A percentile compares a stretch with the other conserved stretches of the same genome.
phyloP scores from a whole-genome alignment of 2,797 vertebrate species.

The Petrocephalus schoutedeni region DNA sequence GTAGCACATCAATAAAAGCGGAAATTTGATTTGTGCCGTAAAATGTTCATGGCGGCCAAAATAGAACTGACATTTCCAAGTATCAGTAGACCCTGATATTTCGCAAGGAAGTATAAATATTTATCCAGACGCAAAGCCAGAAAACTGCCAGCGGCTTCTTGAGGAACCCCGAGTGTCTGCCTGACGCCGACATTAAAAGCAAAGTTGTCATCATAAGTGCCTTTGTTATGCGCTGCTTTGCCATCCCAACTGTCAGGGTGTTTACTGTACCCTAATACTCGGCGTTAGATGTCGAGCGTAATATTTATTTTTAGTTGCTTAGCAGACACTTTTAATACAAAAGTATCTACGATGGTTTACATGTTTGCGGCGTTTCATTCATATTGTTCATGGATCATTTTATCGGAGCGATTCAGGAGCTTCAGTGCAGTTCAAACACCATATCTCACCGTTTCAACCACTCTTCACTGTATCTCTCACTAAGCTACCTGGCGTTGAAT shows the following conservation, averaged over 20 bases:
- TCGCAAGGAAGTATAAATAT: neutral
- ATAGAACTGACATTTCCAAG: conserved; percentile 7
- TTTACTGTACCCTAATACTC: conserved; percentile 11
- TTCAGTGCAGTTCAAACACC: neutral
- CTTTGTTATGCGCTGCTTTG: neutral
- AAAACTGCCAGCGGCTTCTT: neutral
- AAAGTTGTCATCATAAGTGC: neutral
- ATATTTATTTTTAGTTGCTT: neutral
- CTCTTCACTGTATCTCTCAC: neutral
- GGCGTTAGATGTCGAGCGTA: neutral
- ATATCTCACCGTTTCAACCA: neutral
- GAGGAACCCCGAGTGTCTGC: neutral
- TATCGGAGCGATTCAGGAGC: neutral
- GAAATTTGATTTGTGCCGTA: neutral
- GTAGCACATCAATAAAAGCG: neutral
- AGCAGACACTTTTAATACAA: neutral
- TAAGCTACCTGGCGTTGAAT: neutral
- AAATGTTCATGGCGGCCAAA: neutral
- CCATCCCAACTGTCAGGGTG: neutral
- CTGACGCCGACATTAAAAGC: conserved; percentile 1
- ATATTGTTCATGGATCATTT: neutral
- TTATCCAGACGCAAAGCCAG: conserved; percentile 8
- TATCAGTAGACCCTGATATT: neutral
- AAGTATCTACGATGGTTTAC: neutral
- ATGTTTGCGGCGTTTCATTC: neutral